Conservation (phyloP, 2,113 vertebrate genomes). For the Esox niger region DNA sequence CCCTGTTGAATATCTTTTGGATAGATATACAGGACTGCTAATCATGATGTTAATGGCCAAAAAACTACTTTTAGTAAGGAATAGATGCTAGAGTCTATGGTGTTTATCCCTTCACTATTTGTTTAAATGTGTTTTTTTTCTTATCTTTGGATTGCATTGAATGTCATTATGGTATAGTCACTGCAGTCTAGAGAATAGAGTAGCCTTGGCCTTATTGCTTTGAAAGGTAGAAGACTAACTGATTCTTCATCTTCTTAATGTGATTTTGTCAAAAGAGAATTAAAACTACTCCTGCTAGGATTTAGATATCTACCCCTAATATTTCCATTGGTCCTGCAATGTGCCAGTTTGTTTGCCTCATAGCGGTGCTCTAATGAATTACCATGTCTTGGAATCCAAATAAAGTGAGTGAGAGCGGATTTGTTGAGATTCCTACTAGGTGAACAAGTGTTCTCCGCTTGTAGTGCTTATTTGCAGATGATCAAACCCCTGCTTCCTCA, state of each 20-base stretch:
- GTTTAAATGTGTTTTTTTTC: no score
- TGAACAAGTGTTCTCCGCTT: constrained; percentile 34
- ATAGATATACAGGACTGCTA: no score
- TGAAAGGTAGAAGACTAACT: not conserved
- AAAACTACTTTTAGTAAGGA: no score
- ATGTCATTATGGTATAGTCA: no score
- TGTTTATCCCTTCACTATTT: no score
- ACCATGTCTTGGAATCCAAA: constrained; percentile 27
- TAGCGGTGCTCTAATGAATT: constrained; percentile 32
- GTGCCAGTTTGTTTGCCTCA: not conserved
- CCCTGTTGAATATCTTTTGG: no score
- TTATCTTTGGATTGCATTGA: no score
- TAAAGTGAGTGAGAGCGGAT: constrained; percentile 55
- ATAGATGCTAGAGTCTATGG: no score
- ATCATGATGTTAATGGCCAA: no score
- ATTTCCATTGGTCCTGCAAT: not conserved
- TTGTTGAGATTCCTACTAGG: constrained; percentile 55
- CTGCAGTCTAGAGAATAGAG: no score
- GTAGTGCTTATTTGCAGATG: constrained; percentile 63
- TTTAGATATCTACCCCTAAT: constrained; percentile 3
- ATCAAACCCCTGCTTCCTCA: constrained; percentile 58
- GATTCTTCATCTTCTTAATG: not conserved
- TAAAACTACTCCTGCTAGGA: not conserved
- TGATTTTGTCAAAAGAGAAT: not conserved
- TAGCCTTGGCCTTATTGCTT: no score